Evolutionary conservation across 2,797 vertebrate genomes (phyloP).

Genomic region (Monodelphis domestica): DNA sequence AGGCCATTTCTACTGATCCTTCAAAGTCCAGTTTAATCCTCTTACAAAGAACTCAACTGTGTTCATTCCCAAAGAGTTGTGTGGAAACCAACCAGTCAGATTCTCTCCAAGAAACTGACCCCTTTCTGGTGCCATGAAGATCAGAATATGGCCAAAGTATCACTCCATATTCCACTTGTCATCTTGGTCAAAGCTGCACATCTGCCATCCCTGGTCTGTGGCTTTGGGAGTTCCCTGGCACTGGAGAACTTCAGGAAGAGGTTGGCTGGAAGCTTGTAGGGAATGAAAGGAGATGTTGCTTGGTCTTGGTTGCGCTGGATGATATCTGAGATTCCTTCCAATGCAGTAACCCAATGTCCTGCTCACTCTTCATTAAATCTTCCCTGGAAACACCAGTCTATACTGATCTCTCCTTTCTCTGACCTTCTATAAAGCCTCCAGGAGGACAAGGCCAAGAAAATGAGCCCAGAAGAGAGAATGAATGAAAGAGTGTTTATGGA

Average conservation of each 20-base stretch:
- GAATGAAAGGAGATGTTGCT: background rate
- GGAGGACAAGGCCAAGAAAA: background rate
- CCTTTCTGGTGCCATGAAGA: background rate
- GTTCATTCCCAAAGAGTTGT: background rate
- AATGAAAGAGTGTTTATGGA: background rate
- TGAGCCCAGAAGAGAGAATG: background rate
- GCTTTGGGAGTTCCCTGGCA: background rate
- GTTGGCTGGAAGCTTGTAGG: background rate
- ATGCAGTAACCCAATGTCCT: background rate
- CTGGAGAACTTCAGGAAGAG: background rate
- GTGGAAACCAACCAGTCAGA: background rate
- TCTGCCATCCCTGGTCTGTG: background rate
- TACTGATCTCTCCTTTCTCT: background rate
- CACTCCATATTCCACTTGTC: background rate
- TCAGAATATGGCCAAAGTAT: background rate
- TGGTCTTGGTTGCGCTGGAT: background rate
- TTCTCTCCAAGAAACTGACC: too few species aligned
- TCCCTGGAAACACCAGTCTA: background rate
- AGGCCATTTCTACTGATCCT: background rate
- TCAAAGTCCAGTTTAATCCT: background rate
- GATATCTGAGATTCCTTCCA: background rate
- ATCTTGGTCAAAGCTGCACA: background rate
- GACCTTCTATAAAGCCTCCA: background rate
- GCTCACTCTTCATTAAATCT: background rate
- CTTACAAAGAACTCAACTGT: background rate